phyloP scores from a whole-genome alignment of 2,888 invertebrate species.

The Macroteleia sp. region DNA sequence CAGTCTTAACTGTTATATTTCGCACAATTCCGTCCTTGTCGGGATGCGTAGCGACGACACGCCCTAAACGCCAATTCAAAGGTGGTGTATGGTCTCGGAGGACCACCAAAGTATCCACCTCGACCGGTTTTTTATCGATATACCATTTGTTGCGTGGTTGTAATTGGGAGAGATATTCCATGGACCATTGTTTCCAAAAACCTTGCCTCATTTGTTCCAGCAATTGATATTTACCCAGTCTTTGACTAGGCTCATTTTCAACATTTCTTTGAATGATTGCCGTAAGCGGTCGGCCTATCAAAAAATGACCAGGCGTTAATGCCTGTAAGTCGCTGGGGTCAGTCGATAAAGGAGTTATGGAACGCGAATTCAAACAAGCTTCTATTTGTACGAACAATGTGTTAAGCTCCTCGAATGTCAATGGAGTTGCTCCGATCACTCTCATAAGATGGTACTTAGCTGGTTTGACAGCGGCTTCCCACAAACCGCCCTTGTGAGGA shows the following conservation, averaged over 20 bases:
- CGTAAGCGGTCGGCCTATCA: neutral
- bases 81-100: slow-evolving; percentile 13
- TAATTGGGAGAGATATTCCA: too few species aligned
- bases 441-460: slow-evolving; percentile 70
- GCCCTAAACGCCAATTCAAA: slow-evolving; percentile 17
- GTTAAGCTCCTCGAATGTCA: slow-evolving; percentile 70
- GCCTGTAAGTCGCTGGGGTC: slow-evolving; percentile 59
- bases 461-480: slow-evolving; percentile 73
- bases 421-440: slow-evolving; percentile 54
- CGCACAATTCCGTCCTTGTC: slow-evolving; percentile 5
- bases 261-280: neutral
- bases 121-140: too few species aligned
- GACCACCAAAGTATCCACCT: too few species aligned
- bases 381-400: slow-evolving; percentile 64
- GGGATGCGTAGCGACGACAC: neutral
- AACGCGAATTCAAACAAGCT: slow-evolving; percentile 63
- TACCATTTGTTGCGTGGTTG: too few species aligned
- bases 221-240: neutral
- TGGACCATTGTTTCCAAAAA: too few species aligned
- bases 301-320: slow-evolving; percentile 69
- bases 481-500: slow-evolving; percentile 72
- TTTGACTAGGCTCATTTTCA: neutral
- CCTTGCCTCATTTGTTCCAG: neutral
- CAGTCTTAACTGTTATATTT: neutral
- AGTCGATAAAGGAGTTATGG: slow-evolving; percentile 33